Evolutionary conservation across 2,888 invertebrate genomes (phyloP), one percentile per base, ranked within the genome.

Genomic region (Chydorus sphaericus): DNA sequence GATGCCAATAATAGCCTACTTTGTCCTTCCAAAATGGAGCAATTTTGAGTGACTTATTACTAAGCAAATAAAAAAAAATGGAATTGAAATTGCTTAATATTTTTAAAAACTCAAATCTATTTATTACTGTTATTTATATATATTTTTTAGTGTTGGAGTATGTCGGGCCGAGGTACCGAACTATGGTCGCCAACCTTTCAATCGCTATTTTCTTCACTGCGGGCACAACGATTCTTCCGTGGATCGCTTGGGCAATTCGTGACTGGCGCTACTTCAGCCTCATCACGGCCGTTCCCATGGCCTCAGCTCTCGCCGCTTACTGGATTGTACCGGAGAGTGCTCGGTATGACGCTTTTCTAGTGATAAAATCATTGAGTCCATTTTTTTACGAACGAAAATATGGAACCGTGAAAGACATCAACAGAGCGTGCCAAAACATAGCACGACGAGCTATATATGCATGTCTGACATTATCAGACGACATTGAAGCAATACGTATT

Each of bases 101-200:
- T 10, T 10, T 14, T 14, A 14, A 8, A 33, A 33, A 33, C 33
- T 33, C 33, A 14, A 8, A 14, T 33, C 14, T 29, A 50, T n/a
- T 39, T 5, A 37, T 49, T 52, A 20, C 50, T 54, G 18, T 18
- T 52, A 16, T n/a, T 6, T 18, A 36, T 20, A 6, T 55, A 53
- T 28, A 44, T 38, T 52, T 74, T 74, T 16, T 70, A 89, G 89
- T 88, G 37, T 67, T 89, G 60, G 89, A 90, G 67, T 89, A 89
- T 70, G 88, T 89, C 4, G 89, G 89, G 11, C 89, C 88, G 36
- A 85, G 85, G 73, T 89, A 88, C 83, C 76, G 90, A 14, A 89
- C 89, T 0, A 85, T 89, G 66, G 89, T 90, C 0, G 89, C 89
- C 23, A 90, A 90, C 68, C 86, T 90, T 84, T 88, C 88, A 0